Evolutionary conservation across 2,797 vertebrate genomes (phyloP), one percentile per base, ranked within the genome.

Genomic region (Alcedo atthis): DNA sequence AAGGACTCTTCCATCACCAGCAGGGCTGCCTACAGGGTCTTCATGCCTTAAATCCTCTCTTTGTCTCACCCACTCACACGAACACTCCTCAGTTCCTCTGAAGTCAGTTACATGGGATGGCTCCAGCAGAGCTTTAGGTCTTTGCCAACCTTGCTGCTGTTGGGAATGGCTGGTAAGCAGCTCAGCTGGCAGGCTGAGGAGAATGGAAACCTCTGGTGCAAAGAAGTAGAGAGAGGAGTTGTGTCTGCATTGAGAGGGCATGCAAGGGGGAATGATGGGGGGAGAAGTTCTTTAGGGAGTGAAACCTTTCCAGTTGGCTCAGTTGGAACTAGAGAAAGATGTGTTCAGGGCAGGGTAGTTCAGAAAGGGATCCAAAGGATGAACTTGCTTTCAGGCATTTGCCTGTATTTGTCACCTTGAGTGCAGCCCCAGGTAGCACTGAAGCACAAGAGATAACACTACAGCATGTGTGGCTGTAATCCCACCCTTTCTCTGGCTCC

Each of bases 351-450:
- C 1, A 3, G 48, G 15, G 37, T 33, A 40, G 32, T 35, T 85
- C 82, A 43, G 55, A 74, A 68, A 87, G 32, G 18, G 20, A 62
- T 81, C 26, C 33, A 30, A 49, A 73, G 42, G 33, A 66, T 17
- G 7, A 18, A 21, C 5, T 21, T 48, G 20, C 40, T 58, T 62
- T 69, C 16, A n/a, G 67, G 33, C 30, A 28, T 26, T 54, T 24
- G 3, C 1, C 13, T 54, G 2, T 28, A 51, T 18, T 3, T 40
- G 15, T 26, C 48, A 2, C 2, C 0, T 8, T 68, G 58, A 22
- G 33, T 4, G 32, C 35, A 32, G 84, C 66, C 24, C 13, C 54
- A 11, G 24, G 30, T 3, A 81, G 73, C 30, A 9, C 16, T 6
- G 5, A 28, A 9, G 5, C 9, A 8, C 3, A 9, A 42, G 43